Conservation (phyloP, 2,797 vertebrate species). For the Psittacula echo region DNA sequence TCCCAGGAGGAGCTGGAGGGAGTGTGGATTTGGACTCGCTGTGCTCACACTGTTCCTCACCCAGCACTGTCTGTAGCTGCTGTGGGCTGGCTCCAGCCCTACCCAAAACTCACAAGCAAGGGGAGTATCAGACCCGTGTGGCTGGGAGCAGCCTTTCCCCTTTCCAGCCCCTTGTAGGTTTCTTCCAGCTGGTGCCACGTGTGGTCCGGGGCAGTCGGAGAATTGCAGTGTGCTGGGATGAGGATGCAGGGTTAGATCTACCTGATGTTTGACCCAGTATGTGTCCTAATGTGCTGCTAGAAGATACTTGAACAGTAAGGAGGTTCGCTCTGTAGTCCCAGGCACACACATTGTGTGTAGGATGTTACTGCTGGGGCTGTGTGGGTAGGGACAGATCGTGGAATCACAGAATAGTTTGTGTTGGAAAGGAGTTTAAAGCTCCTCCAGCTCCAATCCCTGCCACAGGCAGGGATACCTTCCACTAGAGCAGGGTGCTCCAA, state of each 20-base stretch:
- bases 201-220: background rate
- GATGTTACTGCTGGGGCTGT: background rate
- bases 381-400: background rate
- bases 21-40: background rate
- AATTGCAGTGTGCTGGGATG: background rate
- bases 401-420: background rate
- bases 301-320: background rate
- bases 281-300: background rate
- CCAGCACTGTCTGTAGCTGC: background rate
- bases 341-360: accelerated
- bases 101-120: background rate
- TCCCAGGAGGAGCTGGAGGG: background rate
- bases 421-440: too few relatives aligned
- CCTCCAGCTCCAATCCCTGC: too few relatives aligned
- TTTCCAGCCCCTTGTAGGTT: background rate
- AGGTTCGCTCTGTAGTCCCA: accelerated
- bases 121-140: accelerated
- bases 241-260: background rate
- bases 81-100: accelerated
- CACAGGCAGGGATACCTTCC: too few relatives aligned
- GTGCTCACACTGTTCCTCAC: accelerated
- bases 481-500: too few relatives aligned
- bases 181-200: accelerated
- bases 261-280: accelerated
- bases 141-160: background rate